Evolutionary conservation across 2,888 invertebrate species (phyloP).

Genomic region (Tachina fera): DNA sequence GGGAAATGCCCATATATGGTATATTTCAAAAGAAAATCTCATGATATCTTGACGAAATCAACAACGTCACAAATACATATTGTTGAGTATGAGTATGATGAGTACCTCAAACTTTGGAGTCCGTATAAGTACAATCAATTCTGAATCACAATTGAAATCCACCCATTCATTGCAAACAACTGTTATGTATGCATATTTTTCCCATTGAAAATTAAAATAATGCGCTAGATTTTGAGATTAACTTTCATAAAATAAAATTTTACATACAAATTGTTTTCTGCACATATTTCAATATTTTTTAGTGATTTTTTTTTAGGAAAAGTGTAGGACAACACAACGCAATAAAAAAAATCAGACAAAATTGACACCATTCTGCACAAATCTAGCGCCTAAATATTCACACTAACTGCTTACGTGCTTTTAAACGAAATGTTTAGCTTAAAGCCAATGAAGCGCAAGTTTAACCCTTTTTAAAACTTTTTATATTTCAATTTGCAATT

Average conservation of each 20-base stretch:
- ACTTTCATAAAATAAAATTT: neutral
- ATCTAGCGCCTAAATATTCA: constrained; percentile 58
- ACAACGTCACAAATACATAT: too few relatives aligned
- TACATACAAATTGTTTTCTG: neutral
- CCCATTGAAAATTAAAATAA: too few relatives aligned
- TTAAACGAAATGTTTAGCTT: constrained; percentile 61
- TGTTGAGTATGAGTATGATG: too few relatives aligned
- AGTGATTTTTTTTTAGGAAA: too few relatives aligned
- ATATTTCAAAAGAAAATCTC: too few relatives aligned
- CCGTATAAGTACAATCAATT: too few relatives aligned
- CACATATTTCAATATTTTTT: neutral
- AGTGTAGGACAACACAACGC: neutral
- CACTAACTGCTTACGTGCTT: constrained; percentile 58
- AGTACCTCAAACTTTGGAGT: too few relatives aligned
- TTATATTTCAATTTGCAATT: constrained; percentile 73
- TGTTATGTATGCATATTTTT: too few relatives aligned
- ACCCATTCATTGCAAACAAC: too few relatives aligned
- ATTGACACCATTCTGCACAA: constrained; percentile 67
- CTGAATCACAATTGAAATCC: too few relatives aligned
- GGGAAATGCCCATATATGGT: too few relatives aligned
- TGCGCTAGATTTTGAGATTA: neutral
- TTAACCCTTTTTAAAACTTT: constrained; percentile 79
- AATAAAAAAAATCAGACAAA: constrained; percentile 25
- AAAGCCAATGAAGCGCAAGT: constrained; percentile 75
- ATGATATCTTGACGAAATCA: too few relatives aligned